Base-by-base conservation (phyloP, 1,140 invertebrate genomes). In the Cyclargus thomasi region DNA sequence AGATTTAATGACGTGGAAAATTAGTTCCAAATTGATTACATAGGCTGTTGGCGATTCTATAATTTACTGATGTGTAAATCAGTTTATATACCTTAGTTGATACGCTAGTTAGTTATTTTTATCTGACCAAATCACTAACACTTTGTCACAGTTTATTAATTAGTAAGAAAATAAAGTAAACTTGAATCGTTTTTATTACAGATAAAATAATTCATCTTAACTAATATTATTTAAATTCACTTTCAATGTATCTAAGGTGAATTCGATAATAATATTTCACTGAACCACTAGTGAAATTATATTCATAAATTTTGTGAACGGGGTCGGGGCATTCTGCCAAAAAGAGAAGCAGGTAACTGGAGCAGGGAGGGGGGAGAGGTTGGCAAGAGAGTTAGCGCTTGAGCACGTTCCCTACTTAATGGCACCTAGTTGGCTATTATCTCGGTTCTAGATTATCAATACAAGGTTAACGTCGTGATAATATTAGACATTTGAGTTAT, bases 321-420 rank as follows among this genome's bases (percentile, higher is more conserved):
- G 20, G 55, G 55, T 59, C 55, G 55, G 10, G 55, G 55, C 55
- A 59, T 20, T 21, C 18, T 59, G 55, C 55, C 55, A 59, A 59
- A 59, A 59, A 18, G 10, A 21, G 20, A 21, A 59, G 55, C 55
- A 59, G 55, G 55, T 21, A 59, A 59, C 55, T 59, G 55, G 55
- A 21, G 55, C 20, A 59, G 20, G 5, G 29, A n/a, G 29, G 29
- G 29, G 29, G 29, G 29, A 29, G 29, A 11, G 55, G n/a, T 59
- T 59, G 55, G 55, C 55, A 59, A 59, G 18, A 59, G 55, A 20
- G 55, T 59, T 18, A 21, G 55, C 14, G 55, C 55, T 59, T 59
- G 55, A 59, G 17, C 55, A 59, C 55, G 55, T 59, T 17, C 20
- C 55, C 17, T 11, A 59, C 55, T 59, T 59, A 11, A 59, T 59